These are phyloP conservation scores for Yponomeuta malinellus DNA, from an alignment of 2,888 invertebrate species.

Conservation along the genomic window DNA sequence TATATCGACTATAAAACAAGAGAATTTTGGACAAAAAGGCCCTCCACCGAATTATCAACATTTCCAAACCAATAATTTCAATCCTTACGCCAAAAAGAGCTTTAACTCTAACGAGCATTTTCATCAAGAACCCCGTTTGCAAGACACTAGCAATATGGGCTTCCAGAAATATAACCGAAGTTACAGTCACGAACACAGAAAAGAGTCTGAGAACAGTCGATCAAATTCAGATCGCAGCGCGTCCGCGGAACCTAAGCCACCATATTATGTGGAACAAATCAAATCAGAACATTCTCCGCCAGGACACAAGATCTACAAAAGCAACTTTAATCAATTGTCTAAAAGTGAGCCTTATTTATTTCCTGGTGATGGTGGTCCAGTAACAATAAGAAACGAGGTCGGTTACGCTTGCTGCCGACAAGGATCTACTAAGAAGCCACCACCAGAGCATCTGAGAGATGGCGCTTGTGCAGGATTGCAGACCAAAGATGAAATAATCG, in stretches of 20 bases:
- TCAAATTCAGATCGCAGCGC: slow-evolving; percentile 32
- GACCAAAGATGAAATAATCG: slow-evolving; percentile 81
- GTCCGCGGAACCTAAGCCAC: slow-evolving; percentile 49
- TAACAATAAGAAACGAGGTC: slow-evolving; percentile 74
- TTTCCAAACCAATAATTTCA: slow-evolving; percentile 42
- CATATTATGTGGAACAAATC: slow-evolving; percentile 70
- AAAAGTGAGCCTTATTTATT: slow-evolving; percentile 74
- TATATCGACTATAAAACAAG: slow-evolving; percentile 71
- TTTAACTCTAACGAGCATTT: slow-evolving; percentile 40
- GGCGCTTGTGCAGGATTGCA: slow-evolving; percentile 83
- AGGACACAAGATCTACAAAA: slow-evolving; percentile 71
- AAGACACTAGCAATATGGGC: slow-evolving; percentile 46
- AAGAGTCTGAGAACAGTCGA: slow-evolving; percentile 37
- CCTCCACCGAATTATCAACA: slow-evolving; percentile 43
- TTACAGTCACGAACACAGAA: slow-evolving; percentile 38
- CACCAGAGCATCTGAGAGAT: slow-evolving; percentile 82
- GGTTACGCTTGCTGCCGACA: slow-evolving; percentile 85
- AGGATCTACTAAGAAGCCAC: slow-evolving; percentile 83
- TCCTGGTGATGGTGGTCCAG: slow-evolving; percentile 83
- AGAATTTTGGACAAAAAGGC: slow-evolving; percentile 57
- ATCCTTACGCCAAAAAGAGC: slow-evolving; percentile 43
- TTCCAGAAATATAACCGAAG: slow-evolving; percentile 63
- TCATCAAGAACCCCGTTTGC: slow-evolving; percentile 44
- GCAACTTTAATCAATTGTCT: slow-evolving; percentile 52
- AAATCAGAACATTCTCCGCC: slow-evolving; percentile 73